Conservation (phyloP, 2,797 vertebrate genomes). For the Neomorphus geoffroyi region DNA sequence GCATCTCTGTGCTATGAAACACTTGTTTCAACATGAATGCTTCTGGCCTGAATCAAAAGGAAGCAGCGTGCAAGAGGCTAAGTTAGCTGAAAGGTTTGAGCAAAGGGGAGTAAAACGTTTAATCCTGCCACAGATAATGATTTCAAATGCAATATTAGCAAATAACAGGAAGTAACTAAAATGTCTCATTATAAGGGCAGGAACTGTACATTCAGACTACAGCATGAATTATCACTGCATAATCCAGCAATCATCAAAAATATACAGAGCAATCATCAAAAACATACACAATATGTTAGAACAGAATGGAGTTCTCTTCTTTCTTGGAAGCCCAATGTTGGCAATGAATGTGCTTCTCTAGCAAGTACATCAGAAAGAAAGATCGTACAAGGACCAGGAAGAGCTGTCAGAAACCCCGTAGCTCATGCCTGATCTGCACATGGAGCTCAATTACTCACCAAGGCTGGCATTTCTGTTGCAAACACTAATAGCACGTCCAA, state of each 20-base stretch:
- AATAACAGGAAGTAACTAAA: slow-evolving; percentile 24
- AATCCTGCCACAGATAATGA: not conserved
- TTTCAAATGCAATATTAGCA: slow-evolving; percentile 13
- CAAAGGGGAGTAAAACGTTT: slow-evolving; percentile 2
- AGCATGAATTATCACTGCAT: slow-evolving; percentile 60
- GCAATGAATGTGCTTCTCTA: slow-evolving; percentile 3
- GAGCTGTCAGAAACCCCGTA: not conserved
- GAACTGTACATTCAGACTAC: not conserved
- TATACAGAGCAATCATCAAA: slow-evolving; percentile 33
- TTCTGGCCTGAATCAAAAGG: slow-evolving; percentile 44
- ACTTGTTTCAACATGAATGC: slow-evolving; percentile 21
- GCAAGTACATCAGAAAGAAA: not conserved
- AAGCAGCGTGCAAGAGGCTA: slow-evolving; percentile 12
- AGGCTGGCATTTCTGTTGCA: not conserved
- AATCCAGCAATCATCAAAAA: slow-evolving; percentile 38
- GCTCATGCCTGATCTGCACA: not conserved
- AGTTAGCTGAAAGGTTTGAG: slow-evolving; percentile 33
- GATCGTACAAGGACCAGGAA: not conserved
- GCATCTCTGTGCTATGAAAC: not conserved
- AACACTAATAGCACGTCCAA: not conserved
- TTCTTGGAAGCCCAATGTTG: not conserved
- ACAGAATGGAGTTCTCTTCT: slow-evolving; percentile 20
- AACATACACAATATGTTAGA: slow-evolving; percentile 30
- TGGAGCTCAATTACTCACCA: not conserved
- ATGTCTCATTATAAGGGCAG: not conserved